A percentile compares a stretch with the other conserved stretches of the same genome.
Conservation (phyloP, 2,888 invertebrate genomes). For the Tortrix viridana region DNA sequence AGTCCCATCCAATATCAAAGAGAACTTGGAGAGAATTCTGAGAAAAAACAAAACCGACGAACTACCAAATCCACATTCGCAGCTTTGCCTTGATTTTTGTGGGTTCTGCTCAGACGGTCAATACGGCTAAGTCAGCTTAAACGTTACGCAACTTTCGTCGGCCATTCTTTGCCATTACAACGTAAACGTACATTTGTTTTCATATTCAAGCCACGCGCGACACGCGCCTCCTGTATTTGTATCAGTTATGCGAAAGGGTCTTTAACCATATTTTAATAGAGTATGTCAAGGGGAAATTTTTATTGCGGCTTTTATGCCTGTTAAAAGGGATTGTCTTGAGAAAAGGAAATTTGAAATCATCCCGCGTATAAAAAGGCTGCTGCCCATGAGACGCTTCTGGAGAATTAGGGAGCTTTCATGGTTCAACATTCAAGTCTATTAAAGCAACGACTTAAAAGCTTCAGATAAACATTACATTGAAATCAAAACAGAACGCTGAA, state of each 20-base stretch:
- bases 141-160: slow-evolving; percentile 20
- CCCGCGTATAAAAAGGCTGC: not conserved
- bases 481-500: not conserved
- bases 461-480: not conserved
- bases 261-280: slow-evolving; percentile 35
- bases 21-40: not conserved
- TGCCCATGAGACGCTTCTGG: no score
- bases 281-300: slow-evolving; percentile 22
- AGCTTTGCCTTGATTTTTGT: slow-evolving; percentile 20
- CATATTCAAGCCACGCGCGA: slow-evolving; percentile 45
- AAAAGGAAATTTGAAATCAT: not conserved
- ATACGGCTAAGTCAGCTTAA: slow-evolving; percentile 28
- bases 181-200: slow-evolving; percentile 46
- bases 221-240: slow-evolving; percentile 35
- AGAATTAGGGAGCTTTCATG: no score
- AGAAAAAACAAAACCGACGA: slow-evolving; percentile 2
- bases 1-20: no score
- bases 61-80: slow-evolving; percentile 14
- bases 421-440: no score
- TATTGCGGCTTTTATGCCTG: not conserved
- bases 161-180: slow-evolving; percentile 42
- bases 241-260: slow-evolving; percentile 31
- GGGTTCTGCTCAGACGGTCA: slow-evolving; percentile 16
- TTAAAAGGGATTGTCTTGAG: not conserved
- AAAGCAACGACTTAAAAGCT: not conserved